phyloP scores from a whole-genome alignment of 2,888 invertebrate species.

The Agonum fuliginosum region DNA sequence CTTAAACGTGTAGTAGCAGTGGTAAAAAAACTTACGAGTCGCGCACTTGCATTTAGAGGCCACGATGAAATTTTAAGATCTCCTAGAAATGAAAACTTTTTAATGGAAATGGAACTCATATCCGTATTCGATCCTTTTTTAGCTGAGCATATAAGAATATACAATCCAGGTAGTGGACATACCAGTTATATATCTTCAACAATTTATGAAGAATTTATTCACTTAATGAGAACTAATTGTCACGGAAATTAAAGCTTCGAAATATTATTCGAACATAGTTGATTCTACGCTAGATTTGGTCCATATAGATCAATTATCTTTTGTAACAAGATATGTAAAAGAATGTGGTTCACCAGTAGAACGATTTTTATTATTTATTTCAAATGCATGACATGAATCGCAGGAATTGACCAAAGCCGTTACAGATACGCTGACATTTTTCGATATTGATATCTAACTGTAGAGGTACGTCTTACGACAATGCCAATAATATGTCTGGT shows the following conservation, averaged over 20 bases:
- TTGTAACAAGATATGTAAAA: slow-evolving; percentile 64
- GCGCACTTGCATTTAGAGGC: slow-evolving; percentile 61
- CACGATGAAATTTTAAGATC: slow-evolving; percentile 64
- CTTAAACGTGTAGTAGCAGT: slow-evolving; percentile 39
- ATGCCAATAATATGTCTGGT: slow-evolving; percentile 63
- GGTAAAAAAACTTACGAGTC: background rate
- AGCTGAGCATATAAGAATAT: slow-evolving; percentile 63
- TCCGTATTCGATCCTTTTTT: slow-evolving; percentile 67
- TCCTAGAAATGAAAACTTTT: slow-evolving; percentile 65
- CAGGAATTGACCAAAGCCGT: slow-evolving; percentile 60
- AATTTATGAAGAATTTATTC: slow-evolving; percentile 64
- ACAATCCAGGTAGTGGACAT: slow-evolving; percentile 63
- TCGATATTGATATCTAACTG: slow-evolving; percentile 62
- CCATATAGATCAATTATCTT: slow-evolving; percentile 64
- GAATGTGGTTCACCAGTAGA: slow-evolving; percentile 54
- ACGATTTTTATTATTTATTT: slow-evolving; percentile 63
- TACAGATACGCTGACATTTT: slow-evolving; percentile 55
- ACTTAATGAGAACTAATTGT: slow-evolving; percentile 63
- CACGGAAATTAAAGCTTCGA: slow-evolving; percentile 61
- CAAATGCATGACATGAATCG: slow-evolving; percentile 63
- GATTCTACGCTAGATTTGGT: slow-evolving; percentile 65
- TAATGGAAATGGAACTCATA: slow-evolving; percentile 65
- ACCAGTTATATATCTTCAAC: slow-evolving; percentile 63
- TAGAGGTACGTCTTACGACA: slow-evolving; percentile 64
- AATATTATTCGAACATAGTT: slow-evolving; percentile 62